Percentiles rank a stretch among this genome's conserved stretches.
Evolutionary conservation across 2,888 invertebrate species (phyloP).

Genomic region (Ctenicera cuprea): DNA sequence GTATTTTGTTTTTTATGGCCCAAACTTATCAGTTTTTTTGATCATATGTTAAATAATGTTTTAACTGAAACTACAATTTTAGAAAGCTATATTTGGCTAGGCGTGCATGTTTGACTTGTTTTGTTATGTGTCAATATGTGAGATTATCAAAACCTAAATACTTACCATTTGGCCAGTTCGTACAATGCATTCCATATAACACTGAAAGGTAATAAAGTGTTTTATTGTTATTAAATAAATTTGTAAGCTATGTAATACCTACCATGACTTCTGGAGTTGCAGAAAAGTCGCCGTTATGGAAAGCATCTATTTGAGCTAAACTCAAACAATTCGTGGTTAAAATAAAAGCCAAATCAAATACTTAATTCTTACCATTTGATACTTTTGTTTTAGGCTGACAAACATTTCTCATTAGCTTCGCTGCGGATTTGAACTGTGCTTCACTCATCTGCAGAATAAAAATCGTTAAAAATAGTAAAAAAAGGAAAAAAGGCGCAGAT

Average conservation of each 20-base stretch:
- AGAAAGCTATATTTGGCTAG: no score
- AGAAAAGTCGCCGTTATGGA: conserved; percentile 57
- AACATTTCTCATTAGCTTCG: conserved; percentile 77
- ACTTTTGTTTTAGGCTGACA: conserved; percentile 78
- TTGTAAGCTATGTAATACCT: conserved; percentile 4
- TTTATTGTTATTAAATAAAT: neutral
- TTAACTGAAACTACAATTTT: no score
- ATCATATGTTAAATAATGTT: no score
- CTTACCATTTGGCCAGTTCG: conserved; percentile 74
- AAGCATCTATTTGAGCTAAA: conserved; percentile 58
- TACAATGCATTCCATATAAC: conserved; percentile 73
- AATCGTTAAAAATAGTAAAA: no score
- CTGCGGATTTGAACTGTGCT: conserved; percentile 78
- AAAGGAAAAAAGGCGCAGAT: no score
- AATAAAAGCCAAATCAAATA: no score
- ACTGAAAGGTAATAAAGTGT: conserved; percentile 67
- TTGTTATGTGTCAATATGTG: no score
- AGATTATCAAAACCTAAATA: conserved; percentile 26
- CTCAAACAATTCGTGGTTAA: no score
- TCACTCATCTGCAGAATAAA: conserved; percentile 57
- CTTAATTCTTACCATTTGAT: conserved; percentile 73
- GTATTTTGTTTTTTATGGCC: no score
- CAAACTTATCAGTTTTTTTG: no score
- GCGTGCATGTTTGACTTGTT: no score
- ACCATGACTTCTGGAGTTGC: conserved; percentile 47